Percentiles rank a stretch among this genome's conserved stretches.
Conservation (phyloP, 2,888 invertebrate species). For the Apocheima hispidaria region DNA sequence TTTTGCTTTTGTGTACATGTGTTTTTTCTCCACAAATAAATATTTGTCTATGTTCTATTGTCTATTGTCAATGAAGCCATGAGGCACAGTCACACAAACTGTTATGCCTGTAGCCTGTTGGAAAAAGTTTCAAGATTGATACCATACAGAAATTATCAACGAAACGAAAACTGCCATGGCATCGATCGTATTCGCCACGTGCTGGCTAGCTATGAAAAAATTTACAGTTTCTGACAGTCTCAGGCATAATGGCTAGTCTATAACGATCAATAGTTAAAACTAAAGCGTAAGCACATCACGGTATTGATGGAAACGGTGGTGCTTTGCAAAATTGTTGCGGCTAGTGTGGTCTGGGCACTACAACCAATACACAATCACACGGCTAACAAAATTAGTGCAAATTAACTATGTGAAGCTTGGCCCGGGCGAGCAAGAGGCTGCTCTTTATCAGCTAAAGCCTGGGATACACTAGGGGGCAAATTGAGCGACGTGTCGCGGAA, state of each 20-base stretch:
- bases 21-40: too few species aligned
- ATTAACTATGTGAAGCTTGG: conserved; percentile 33
- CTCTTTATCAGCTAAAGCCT: conserved; percentile 20
- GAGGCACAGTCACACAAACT: too few species aligned
- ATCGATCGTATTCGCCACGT: too few species aligned
- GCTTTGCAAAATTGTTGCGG: conserved; percentile 58
- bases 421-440: conserved; percentile 27
- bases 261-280: neutral
- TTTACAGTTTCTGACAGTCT: neutral
- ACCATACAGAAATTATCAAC: too few species aligned
- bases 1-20: too few species aligned
- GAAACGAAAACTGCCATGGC: too few species aligned
- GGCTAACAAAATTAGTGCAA: conserved; percentile 34
- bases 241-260: too few species aligned
- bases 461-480: conserved; percentile 18
- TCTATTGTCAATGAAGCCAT: too few species aligned
- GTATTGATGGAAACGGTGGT: conserved; percentile 35
- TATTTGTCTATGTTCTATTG: too few species aligned
- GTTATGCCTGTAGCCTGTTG: too few species aligned
- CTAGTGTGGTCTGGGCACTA: conserved; percentile 56
- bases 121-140: too few species aligned
- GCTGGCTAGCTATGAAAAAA: too few species aligned
- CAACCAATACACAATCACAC: conserved; percentile 37
- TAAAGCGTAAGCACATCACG: conserved; percentile 28
- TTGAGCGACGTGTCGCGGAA: neutral